Evolutionary conservation across 2,888 invertebrate species (phyloP).

Genomic region (Molanna angustata): DNA sequence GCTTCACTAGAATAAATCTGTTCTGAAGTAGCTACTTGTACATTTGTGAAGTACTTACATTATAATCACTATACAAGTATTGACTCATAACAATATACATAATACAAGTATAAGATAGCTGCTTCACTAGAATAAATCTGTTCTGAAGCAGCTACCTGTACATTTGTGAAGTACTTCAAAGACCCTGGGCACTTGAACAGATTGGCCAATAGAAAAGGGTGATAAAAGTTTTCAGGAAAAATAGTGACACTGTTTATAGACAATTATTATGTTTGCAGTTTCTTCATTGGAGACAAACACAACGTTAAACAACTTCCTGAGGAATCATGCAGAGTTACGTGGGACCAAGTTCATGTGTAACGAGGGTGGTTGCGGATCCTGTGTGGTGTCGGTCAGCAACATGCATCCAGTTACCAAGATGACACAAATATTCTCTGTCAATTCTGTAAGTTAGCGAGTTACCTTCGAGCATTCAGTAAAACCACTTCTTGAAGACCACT

Average conservation of each 20-base stretch:
- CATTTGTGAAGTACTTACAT: no score
- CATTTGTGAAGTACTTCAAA: no score
- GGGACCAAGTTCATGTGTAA: conserved; percentile 72
- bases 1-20: no score
- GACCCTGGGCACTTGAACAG: background rate
- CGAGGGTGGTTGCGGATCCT: conserved; percentile 72
- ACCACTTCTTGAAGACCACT: background rate
- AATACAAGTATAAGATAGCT: no score
- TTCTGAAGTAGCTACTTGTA: no score
- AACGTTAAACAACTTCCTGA: conserved; percentile 61
- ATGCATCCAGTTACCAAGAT: conserved; percentile 46
- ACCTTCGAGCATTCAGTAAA: no score
- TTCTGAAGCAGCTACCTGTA: no score
- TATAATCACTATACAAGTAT: no score
- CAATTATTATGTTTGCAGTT: conserved; percentile 13
- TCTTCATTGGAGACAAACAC: conserved; percentile 49
- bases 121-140: no score
- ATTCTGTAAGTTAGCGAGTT: conserved; percentile 60
- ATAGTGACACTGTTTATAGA: background rate
- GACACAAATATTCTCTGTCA: conserved; percentile 53
- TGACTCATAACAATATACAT: no score
- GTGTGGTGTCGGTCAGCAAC: conserved; percentile 55
- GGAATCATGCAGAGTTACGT: conserved; percentile 57
- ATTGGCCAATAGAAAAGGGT: background rate
- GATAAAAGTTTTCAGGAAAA: background rate